Evolutionary conservation across 2,797 vertebrate species (phyloP).

Genomic region (Cossypha polioptera): DNA sequence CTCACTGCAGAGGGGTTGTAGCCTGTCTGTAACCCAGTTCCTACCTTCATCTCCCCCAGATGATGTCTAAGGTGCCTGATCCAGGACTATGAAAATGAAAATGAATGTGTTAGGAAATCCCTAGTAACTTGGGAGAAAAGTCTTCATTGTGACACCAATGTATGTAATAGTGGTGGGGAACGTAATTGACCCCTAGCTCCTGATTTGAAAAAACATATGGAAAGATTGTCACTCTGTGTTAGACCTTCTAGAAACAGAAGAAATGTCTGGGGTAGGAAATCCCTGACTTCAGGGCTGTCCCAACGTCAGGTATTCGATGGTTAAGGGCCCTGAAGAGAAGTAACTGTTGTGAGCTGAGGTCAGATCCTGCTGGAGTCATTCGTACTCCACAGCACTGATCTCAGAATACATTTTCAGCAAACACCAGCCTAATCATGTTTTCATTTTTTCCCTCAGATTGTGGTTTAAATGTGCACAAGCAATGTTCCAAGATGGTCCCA

Average conservation of each 20-base stretch:
- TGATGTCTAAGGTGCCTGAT: not conserved
- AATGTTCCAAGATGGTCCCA: slow-evolving; percentile 95
- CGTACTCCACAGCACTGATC: not conserved
- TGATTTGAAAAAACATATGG: fast-evolving
- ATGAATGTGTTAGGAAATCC: not conserved
- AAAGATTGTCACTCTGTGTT: not conserved
- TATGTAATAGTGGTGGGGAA: not conserved
- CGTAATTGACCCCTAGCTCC: not conserved
- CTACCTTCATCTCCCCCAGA: not conserved
- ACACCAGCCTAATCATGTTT: not conserved
- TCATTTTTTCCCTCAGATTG: slow-evolving; percentile 81
- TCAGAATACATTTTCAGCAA: not conserved
- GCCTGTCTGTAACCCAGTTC: not conserved
- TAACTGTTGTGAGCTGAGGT: not conserved
- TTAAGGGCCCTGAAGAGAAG: not conserved
- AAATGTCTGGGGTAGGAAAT: not conserved
- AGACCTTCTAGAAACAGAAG: not conserved
- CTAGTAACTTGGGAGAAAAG: not conserved
- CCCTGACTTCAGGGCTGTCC: not conserved
- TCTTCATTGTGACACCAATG: fast-evolving
- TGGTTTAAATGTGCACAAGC: slow-evolving; percentile 97
- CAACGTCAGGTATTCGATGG: fast-evolving
- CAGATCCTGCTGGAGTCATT: not conserved
- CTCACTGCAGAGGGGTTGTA: not conserved
- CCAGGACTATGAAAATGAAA: not conserved